phyloP scores from a whole-genome alignment of 2,888 invertebrate genomes.

The Diarsia dahlii region DNA sequence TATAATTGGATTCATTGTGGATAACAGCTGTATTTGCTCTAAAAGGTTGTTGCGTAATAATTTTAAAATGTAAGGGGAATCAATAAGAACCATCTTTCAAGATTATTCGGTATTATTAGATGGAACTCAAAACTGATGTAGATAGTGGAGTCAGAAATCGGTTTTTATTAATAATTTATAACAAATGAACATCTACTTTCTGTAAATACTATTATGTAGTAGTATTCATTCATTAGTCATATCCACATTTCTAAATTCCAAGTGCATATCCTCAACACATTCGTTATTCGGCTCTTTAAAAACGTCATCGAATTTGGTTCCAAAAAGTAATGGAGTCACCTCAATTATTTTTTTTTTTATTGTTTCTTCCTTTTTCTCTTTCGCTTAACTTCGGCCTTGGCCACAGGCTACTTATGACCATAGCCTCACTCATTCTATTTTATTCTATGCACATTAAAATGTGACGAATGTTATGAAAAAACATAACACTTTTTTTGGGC shows the following conservation, averaged over 20 bases:
- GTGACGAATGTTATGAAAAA: no score
- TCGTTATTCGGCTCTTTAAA: slow-evolving; percentile 68
- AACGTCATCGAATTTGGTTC: slow-evolving; percentile 51
- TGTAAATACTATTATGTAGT: background rate
- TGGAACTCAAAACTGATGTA: background rate
- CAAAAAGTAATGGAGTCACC: slow-evolving; percentile 48
- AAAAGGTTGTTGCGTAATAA: background rate
- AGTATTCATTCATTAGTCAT: slow-evolving; percentile 22
- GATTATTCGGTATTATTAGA: background rate
- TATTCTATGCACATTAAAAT: background rate
- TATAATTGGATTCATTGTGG: background rate
- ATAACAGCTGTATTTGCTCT: background rate
- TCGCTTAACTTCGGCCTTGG: no score
- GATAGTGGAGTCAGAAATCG: background rate
- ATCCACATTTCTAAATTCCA: slow-evolving; percentile 51
- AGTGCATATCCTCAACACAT: slow-evolving; percentile 51
- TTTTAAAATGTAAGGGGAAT: no score
- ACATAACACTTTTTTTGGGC: no score
- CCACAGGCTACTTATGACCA: no score
- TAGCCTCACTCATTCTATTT: background rate
- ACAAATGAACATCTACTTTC: background rate
- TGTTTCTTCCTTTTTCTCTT: no score
- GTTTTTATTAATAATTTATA: no score
- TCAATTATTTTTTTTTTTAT: no score
- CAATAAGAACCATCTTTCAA: no score